These are phyloP conservation scores for Lepidurus packardi DNA, from an alignment of 1,140 invertebrate genomes.

Conservation along the genomic window DNA sequence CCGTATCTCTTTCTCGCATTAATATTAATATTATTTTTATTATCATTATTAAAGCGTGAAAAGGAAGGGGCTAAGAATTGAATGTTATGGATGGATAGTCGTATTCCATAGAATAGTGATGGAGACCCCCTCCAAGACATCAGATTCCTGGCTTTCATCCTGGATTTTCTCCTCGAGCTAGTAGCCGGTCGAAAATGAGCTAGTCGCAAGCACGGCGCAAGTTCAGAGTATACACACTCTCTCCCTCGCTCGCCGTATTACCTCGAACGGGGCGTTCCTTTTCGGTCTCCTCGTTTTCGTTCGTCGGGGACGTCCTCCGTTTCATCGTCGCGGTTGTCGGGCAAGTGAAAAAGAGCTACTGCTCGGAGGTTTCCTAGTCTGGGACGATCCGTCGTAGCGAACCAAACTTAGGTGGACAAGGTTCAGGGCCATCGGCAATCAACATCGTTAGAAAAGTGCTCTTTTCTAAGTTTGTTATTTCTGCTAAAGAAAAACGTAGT, in stretches of 20 bases:
- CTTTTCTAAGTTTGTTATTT: background rate
- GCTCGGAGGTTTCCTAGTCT: background rate
- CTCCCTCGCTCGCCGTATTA: background rate
- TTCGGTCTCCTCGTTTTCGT: background rate
- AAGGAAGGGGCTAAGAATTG: background rate
- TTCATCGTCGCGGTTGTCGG: background rate
- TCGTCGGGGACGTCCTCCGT: background rate
- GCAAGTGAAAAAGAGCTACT: constrained; percentile 9
- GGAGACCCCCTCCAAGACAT: background rate
- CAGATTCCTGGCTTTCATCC: constrained; percentile 1
- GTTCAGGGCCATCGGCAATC: background rate
- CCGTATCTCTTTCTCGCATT: too few relatives aligned
- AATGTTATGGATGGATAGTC: constrained; percentile 6
- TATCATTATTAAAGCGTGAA: background rate
- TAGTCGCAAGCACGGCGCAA: constrained; percentile 8
- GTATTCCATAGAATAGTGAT: background rate
- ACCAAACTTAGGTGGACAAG: background rate
- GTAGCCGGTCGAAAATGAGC: background rate
- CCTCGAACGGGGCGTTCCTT: background rate
- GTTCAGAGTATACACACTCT: background rate
- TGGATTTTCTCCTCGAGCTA: background rate
- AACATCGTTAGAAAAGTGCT: background rate
- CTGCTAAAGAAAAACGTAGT: background rate
- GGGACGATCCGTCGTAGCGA: background rate
- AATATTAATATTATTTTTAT: background rate